Percentiles rank a stretch among this genome's conserved stretches.
Evolutionary conservation across 2,888 invertebrate genomes (phyloP).

Genomic region (Ectobius pallidus): DNA sequence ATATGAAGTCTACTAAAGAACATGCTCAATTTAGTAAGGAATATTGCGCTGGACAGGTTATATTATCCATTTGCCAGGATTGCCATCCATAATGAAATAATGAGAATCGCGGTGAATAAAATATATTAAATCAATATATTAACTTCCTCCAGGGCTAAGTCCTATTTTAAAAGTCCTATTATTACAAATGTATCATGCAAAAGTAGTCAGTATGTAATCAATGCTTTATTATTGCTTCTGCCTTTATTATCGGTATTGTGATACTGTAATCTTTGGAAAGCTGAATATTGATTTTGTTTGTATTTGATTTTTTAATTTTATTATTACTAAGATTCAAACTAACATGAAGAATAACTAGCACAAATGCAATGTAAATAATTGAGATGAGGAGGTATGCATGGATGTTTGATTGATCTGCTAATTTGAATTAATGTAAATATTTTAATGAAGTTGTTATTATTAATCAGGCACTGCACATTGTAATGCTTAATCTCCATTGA

Average conservation of each 20-base stretch:
- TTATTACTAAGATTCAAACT: slow-evolving; percentile 1
- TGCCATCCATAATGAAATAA: too few relatives aligned
- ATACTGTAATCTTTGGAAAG: neutral
- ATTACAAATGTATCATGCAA: slow-evolving; percentile 26
- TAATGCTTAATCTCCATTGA: slow-evolving; percentile 10
- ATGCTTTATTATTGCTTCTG: slow-evolving; percentile 20
- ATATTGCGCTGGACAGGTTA: too few relatives aligned
- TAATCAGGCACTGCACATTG: neutral
- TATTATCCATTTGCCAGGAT: too few relatives aligned
- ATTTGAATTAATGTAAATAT: neutral
- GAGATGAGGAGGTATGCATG: neutral
- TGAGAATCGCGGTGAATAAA: too few relatives aligned
- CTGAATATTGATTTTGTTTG: neutral
- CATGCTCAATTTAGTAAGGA: too few relatives aligned
- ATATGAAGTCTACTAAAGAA: too few relatives aligned
- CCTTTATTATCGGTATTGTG: neutral
- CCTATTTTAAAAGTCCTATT: neutral
- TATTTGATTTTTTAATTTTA: slow-evolving; percentile 1
- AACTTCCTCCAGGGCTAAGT: neutral
- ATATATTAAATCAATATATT: too few relatives aligned
- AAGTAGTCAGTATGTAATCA: slow-evolving; percentile 34
- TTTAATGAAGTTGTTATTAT: neutral
- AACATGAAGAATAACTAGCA: slow-evolving; percentile 1
- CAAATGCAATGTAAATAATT: slow-evolving; percentile 7
- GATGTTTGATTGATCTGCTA: neutral